Evolutionary conservation across 2,113 vertebrate species (phyloP).

Genomic region (Scophthalmus maximus): DNA sequence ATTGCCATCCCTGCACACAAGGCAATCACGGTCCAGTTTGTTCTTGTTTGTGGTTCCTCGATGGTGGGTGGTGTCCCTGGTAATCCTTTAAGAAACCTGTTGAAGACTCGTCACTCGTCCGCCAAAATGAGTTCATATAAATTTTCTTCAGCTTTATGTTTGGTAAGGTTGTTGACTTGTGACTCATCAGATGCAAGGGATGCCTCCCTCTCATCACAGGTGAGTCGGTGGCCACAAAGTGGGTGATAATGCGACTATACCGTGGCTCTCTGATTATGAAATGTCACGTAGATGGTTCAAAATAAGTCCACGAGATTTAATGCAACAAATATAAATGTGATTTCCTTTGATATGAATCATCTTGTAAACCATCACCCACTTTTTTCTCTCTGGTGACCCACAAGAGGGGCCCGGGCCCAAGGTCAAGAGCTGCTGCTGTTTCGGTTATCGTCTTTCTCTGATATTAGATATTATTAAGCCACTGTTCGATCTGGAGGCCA

Average conservation of each 20-base stretch:
- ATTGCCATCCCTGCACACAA: not conserved
- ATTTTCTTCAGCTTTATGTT: too few relatives aligned
- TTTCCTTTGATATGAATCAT: not conserved
- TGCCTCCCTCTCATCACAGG: not conserved
- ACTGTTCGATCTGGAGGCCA: not conserved
- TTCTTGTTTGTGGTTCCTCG: not conserved
- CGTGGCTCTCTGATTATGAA: not conserved
- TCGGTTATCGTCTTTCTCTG: not conserved
- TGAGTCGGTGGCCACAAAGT: not conserved
- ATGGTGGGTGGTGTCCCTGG: too few relatives aligned
- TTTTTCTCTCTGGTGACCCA: not conserved
- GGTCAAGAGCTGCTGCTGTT: not conserved
- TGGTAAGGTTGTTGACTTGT: not conserved
- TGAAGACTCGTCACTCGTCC: too few relatives aligned
- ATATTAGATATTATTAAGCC: too few relatives aligned
- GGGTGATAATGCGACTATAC: too few relatives aligned
- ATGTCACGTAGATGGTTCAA: too few relatives aligned
- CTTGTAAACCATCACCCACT: not conserved
- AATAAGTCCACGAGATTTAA: too few relatives aligned
- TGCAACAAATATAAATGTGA: not conserved
- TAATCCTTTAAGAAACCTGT: too few relatives aligned
- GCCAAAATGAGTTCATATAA: too few relatives aligned
- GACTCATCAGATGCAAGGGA: not conserved
- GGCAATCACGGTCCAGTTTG: not conserved
- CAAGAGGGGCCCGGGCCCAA: not conserved